Percentiles rank a stretch among this genome's conserved stretches.
Evolutionary conservation across 2,888 invertebrate species (phyloP).

Genomic region (Coleophora flavipennella): DNA sequence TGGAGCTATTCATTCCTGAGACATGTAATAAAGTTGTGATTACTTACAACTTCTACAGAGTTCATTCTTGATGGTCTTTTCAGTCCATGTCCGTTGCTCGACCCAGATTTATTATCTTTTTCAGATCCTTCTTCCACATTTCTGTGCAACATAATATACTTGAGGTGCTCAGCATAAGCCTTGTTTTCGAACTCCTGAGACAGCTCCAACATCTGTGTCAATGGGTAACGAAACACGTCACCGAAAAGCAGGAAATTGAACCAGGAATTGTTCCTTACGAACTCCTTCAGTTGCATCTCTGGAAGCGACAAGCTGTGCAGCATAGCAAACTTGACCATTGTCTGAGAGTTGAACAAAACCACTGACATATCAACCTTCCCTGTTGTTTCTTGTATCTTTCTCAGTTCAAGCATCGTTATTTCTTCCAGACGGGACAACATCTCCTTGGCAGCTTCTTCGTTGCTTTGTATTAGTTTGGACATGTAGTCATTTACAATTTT

Average conservation of each 20-base stretch:
- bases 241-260: slow-evolving; percentile 78
- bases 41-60: slow-evolving; percentile 54
- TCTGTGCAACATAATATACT: slow-evolving; percentile 62
- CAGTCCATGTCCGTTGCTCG: slow-evolving; percentile 49
- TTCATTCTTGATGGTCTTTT: slow-evolving; percentile 46
- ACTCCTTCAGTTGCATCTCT: slow-evolving; percentile 70
- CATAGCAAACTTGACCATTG: slow-evolving; percentile 74
- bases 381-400: slow-evolving; percentile 27
- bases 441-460: slow-evolving; percentile 45
- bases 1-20: too few relatives aligned
- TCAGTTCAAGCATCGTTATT: slow-evolving; percentile 41
- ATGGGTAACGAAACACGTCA: slow-evolving; percentile 79
- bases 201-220: slow-evolving; percentile 71
- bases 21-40: too few relatives aligned
- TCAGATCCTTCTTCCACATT: slow-evolving; percentile 47
- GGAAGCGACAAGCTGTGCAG: slow-evolving; percentile 73
- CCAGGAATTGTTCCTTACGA: slow-evolving; percentile 77
- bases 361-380: slow-evolving; percentile 48
- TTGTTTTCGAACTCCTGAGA: slow-evolving; percentile 71
- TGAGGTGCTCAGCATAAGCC: slow-evolving; percentile 74
- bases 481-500: slow-evolving; percentile 56
- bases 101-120: slow-evolving; percentile 46
- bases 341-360: slow-evolving; percentile 71
- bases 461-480: slow-evolving; percentile 52
- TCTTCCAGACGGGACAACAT: slow-evolving; percentile 58